These are phyloP conservation scores for Hydroisotoma schaefferi DNA, from an alignment of 2,888 invertebrate species.

Conservation along the genomic window DNA sequence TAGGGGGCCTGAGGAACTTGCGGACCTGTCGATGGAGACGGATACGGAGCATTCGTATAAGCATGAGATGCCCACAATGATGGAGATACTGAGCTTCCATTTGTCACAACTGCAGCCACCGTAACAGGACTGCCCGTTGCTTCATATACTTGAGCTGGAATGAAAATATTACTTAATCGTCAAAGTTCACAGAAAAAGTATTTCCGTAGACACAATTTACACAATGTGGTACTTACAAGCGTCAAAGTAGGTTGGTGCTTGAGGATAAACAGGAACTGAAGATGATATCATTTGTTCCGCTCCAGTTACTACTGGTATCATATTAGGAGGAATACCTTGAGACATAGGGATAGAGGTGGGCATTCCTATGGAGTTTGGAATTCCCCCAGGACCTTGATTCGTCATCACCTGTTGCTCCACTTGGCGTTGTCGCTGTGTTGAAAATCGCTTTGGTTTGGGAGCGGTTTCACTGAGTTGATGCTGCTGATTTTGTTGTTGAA, in stretches of 20 bases:
- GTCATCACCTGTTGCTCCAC: constrained; percentile 25
- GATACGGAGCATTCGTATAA: constrained; percentile 39
- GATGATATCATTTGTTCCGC: constrained; percentile 34
- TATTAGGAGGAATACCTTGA: constrained; percentile 30
- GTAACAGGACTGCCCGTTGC: constrained; percentile 45
- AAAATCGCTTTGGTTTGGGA: constrained; percentile 63
- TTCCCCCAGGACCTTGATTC: constrained; percentile 1
- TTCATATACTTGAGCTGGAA: constrained; percentile 41
- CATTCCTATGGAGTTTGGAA: constrained; percentile 10
- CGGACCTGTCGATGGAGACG: constrained; percentile 40
- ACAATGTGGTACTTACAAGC: constrained; percentile 26
- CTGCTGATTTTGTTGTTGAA: constrained; percentile 27
- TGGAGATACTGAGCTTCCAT: constrained; percentile 45
- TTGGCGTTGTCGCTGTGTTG: constrained; percentile 62
- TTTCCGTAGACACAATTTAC: too few relatives aligned
- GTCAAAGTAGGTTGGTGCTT: constrained; percentile 40
- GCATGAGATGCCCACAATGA: constrained; percentile 45
- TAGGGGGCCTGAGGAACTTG: constrained; percentile 44
- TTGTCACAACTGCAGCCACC: constrained; percentile 14
- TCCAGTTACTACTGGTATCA: constrained; percentile 37
- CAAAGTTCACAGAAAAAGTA: too few relatives aligned
- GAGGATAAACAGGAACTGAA: constrained; percentile 36
- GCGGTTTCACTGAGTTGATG: constrained; percentile 49
- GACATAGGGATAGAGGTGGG: constrained; percentile 28
- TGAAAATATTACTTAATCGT: too few relatives aligned